Evolutionary conservation across 2,113 vertebrate genomes (phyloP).

Genomic region (Phrynosoma blainvillii): DNA sequence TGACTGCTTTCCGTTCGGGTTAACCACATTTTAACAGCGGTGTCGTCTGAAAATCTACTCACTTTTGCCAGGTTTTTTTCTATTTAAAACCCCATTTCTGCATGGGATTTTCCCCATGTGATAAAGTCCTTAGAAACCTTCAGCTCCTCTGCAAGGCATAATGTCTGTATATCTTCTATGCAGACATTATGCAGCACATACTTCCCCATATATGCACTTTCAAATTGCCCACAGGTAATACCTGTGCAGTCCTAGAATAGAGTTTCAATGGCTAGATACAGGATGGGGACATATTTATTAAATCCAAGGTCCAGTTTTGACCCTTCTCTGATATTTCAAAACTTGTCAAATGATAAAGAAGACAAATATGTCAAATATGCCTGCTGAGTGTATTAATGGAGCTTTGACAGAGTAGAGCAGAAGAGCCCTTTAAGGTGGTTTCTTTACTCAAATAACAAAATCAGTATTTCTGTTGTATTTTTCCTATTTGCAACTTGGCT

Average conservation of each 20-base stretch:
- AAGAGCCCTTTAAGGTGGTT: constrained; percentile 48
- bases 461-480: constrained; percentile 43
- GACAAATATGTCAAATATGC: constrained; percentile 33
- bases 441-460: constrained; percentile 43
- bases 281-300: neutral
- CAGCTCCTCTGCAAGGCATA: neutral
- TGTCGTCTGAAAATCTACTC: too few species aligned
- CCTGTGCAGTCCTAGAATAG: neutral
- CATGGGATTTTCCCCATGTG: too few species aligned
- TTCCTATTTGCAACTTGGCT: constrained; percentile 20
- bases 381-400: constrained; percentile 34
- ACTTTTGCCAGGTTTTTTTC: too few species aligned
- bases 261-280: neutral
- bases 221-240: neutral
- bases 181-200: neutral
- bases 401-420: constrained; percentile 21
- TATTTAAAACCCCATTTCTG: too few species aligned
- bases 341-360: constrained; percentile 35
- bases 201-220: neutral
- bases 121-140: neutral
- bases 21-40: too few species aligned
- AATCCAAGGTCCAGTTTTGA: too few species aligned
- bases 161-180: neutral
- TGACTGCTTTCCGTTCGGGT: too few species aligned
- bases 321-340: neutral